Percentiles rank a stretch among this genome's conserved stretches.
Evolutionary conservation across 2,888 invertebrate genomes (phyloP).

Genomic region (Tupiocoris notatus): DNA sequence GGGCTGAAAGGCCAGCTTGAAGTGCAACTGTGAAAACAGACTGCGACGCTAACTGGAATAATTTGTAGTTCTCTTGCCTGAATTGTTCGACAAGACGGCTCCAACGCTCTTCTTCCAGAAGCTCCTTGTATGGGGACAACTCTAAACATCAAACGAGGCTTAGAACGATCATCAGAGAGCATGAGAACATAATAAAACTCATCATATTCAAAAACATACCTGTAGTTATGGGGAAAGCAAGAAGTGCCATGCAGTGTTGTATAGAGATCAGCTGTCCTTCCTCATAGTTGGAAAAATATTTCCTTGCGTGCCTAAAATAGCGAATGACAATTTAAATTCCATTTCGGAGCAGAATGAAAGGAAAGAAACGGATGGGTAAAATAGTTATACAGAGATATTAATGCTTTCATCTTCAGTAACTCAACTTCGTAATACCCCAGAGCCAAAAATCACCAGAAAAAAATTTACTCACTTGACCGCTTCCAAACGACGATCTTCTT

Average conservation of each 20-base stretch:
- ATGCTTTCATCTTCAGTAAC: no score
- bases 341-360: no score
- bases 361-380: no score
- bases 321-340: no score
- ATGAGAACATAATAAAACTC: background rate
- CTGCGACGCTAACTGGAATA: slow-evolving; percentile 88
- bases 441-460: background rate
- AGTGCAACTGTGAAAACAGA: slow-evolving; percentile 89
- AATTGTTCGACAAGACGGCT: slow-evolving; percentile 82
- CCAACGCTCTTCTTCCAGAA: slow-evolving; percentile 66
- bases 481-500: slow-evolving; percentile 78
- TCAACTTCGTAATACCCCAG: background rate
- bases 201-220: slow-evolving; percentile 55
- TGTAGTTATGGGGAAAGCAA: slow-evolving; percentile 86
- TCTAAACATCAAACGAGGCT: slow-evolving; percentile 12
- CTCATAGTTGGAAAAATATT: slow-evolving; percentile 84
- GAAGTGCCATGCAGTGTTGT: slow-evolving; percentile 91
- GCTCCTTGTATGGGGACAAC: slow-evolving; percentile 54
- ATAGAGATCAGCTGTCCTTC: slow-evolving; percentile 83
- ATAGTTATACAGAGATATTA: no score
- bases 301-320: slow-evolving; percentile 80
- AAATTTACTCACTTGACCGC: slow-evolving; percentile 67
- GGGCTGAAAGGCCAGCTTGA: slow-evolving; percentile 89
- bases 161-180: background rate
- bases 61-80: slow-evolving; percentile 86